Conservation (phyloP, 1,140 invertebrate genomes). For the Penaeus indicus region DNA sequence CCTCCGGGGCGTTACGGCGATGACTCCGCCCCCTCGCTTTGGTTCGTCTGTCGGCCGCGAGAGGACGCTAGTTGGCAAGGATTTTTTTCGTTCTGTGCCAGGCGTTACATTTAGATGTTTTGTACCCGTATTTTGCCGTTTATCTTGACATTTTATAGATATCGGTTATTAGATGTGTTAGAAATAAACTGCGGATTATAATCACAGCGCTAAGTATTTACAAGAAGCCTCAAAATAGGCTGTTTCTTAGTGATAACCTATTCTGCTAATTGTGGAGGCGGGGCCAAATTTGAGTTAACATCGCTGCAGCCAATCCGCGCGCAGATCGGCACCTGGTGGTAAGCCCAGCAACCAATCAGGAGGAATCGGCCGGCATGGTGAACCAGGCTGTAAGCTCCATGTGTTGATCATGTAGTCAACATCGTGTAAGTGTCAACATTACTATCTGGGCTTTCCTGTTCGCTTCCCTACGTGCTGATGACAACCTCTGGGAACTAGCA, state of each 20-base stretch:
- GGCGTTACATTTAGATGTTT: neutral
- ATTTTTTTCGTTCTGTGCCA: conserved; percentile 31
- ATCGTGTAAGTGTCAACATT: conserved; percentile 65
- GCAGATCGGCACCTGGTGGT: conserved; percentile 50
- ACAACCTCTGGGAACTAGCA: conserved; percentile 29
- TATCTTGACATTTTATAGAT: neutral
- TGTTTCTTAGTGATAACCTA: conserved; percentile 35
- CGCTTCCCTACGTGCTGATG: conserved; percentile 49
- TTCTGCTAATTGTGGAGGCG: conserved; percentile 54
- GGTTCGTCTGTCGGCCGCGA: conserved; percentile 25
- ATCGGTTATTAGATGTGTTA: neutral
- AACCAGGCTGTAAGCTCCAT: conserved; percentile 54
- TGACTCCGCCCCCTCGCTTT: neutral
- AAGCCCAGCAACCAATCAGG: conserved; percentile 28
- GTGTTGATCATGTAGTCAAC: conserved; percentile 65
- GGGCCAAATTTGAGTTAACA: conserved; percentile 44
- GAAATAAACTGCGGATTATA: neutral
- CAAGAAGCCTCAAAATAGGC: neutral
- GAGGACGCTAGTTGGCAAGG: conserved; percentile 47
- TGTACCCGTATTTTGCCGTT: neutral
- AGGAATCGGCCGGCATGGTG: conserved; percentile 27
- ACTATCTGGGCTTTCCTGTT: conserved; percentile 61
- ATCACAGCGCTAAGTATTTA: neutral
- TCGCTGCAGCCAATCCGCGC: conserved; percentile 36
- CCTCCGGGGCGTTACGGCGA: neutral